Evolutionary conservation across 2,888 invertebrate genomes (phyloP).

Genomic region (Rhagium mordax): DNA sequence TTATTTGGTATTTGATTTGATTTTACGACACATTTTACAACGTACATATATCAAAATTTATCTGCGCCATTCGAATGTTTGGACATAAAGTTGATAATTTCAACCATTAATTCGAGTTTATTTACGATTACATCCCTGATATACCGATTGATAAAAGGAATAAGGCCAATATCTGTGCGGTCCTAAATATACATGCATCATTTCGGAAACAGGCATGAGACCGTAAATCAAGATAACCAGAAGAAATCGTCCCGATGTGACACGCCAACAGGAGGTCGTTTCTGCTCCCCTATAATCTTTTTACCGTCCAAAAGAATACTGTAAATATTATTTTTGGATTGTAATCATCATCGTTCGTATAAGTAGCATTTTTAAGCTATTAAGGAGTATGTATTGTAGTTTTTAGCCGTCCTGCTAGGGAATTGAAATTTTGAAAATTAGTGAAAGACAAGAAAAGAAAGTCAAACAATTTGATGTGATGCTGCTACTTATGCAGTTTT

Average conservation of each 20-base stretch:
- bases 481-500: too few relatives aligned
- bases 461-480: too few relatives aligned
- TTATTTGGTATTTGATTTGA: constrained; percentile 12
- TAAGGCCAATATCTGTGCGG: background rate
- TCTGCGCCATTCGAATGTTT: constrained; percentile 32
- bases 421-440: too few relatives aligned
- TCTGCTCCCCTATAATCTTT: background rate
- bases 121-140: background rate
- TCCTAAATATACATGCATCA: constrained; percentile 24
- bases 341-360: too few relatives aligned
- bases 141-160: background rate
- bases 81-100: constrained; percentile 34
- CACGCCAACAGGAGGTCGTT: background rate
- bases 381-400: too few relatives aligned
- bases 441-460: too few relatives aligned
- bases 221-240: constrained; percentile 25
- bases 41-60: constrained; percentile 21
- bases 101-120: constrained; percentile 18
- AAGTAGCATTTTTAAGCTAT: too few relatives aligned
- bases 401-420: too few relatives aligned
- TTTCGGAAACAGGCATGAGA: background rate
- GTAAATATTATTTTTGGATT: background rate
- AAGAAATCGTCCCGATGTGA: constrained; percentile 1
- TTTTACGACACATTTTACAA: background rate
- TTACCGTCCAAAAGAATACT: background rate